Evolutionary conservation across 1,140 invertebrate species (phyloP), one percentile per base, ranked within the genome.

Genomic region (Halesus radiatus): DNA sequence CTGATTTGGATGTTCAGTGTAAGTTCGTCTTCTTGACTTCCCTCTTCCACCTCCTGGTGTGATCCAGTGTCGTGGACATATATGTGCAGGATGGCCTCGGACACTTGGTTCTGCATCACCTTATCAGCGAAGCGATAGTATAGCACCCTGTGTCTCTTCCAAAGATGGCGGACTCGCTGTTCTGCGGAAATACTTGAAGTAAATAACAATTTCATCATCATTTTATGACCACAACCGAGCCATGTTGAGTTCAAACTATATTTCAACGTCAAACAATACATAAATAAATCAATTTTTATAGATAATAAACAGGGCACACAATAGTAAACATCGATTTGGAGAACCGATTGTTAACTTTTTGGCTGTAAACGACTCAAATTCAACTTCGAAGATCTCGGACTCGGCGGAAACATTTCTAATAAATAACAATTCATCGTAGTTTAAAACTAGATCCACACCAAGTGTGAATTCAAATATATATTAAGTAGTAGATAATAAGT

Each of bases 51-150:
- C 45, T 56, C 76, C 18, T 78, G 50, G 37, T 56, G 29, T 0
- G 80, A 84, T 86, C 83, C 83, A 70, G 83, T 73, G 32, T 89
- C 88, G 54, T 87, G 87, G 10, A 92, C 81, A 85, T 91, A 90
- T 20, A 92, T 79, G 88, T 91, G 92, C 6, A 93, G 87, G 58
- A 88, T 84, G 1, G 91, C 92, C 64, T 89, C 88, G 26, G 88
- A 84, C 0, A 93, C 88, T 78, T 89, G 88, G 79, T 90, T 90
- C 78, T 90, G 88, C 10, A 89, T 86, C 23, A 91, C 87, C 82
- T 91, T 91, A 20, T 91, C 88, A 4, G 91, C 89, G 76, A 92
- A 91, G 68, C 87, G 88, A 84, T 92, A 93, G 86, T 90, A 90
- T 74, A 91, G 88, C 37, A 90, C 89, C 85, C 88, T 88, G 77